Percentiles rank a stretch among this genome's conserved stretches.
These are phyloP conservation scores for Mechanitis messenoides DNA, from an alignment of 2,888 invertebrate genomes.

Conservation along the genomic window DNA sequence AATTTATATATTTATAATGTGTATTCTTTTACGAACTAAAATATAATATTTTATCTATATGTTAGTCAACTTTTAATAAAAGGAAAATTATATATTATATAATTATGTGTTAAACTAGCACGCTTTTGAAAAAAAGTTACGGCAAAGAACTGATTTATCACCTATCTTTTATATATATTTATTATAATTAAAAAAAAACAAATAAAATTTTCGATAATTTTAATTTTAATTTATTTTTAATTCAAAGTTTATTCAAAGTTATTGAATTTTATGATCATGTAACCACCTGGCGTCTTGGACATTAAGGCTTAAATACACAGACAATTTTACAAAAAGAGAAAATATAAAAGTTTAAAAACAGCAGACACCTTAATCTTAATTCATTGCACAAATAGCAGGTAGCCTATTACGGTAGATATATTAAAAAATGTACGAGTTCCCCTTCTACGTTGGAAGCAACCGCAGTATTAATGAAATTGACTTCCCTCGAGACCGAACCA, in stretches of 20 bases:
- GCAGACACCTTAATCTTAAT: constrained; percentile 59
- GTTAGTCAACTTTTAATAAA: too few relatives aligned
- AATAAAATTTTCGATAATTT: not conserved
- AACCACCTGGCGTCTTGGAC: too few relatives aligned
- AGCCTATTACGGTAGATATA: constrained; percentile 66
- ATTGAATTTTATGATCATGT: too few relatives aligned
- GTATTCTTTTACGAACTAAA: too few relatives aligned
- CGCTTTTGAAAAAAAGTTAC: too few relatives aligned
- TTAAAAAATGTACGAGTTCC: constrained; percentile 63
- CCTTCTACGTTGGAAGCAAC: constrained; percentile 45
- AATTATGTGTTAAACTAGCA: too few relatives aligned
- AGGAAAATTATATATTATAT: too few relatives aligned
- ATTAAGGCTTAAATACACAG: not conserved
- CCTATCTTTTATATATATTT: not conserved
- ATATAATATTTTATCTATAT: too few relatives aligned
- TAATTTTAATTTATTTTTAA: constrained; percentile 5
- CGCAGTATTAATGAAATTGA: constrained; percentile 73
- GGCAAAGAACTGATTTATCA: not conserved
- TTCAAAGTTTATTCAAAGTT: too few relatives aligned
- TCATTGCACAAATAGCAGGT: constrained; percentile 59
- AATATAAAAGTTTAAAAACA: constrained; percentile 28
- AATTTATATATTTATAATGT: not conserved
- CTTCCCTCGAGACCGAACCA: constrained; percentile 56
- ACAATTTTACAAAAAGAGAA: constrained; percentile 12
- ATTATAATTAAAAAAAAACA: not conserved